Evolutionary conservation across 2,113 vertebrate genomes (phyloP).

Genomic region (Rhipidura dahli): DNA sequence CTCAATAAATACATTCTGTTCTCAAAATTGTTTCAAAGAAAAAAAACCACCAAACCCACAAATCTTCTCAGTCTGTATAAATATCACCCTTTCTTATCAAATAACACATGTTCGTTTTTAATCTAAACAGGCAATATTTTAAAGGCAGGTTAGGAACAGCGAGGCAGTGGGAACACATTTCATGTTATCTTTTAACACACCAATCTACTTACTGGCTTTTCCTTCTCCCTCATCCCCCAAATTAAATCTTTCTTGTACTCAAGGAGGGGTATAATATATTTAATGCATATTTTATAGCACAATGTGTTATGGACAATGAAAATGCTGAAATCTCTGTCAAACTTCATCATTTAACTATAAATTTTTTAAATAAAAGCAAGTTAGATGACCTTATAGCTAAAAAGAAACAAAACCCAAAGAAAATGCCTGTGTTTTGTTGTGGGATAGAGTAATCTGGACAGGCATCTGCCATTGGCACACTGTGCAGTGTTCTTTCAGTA

Average conservation of each 20-base stretch:
- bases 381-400: background rate
- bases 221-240: fast-evolving
- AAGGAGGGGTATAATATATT: background rate
- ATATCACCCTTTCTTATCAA: background rate
- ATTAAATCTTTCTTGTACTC: background rate
- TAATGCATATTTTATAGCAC: background rate
- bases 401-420: background rate
- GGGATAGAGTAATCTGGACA: background rate
- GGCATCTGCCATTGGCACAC: background rate
- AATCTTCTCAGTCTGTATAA: background rate
- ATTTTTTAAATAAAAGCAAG: background rate
- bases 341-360: background rate
- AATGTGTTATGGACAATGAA: background rate
- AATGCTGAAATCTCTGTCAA: background rate
- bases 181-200: background rate
- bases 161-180: background rate
- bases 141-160: background rate
- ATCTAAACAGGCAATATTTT: background rate
- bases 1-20: background rate
- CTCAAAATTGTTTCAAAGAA: background rate
- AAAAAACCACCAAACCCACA: fast-evolving
- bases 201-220: background rate
- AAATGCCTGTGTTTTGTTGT: background rate
- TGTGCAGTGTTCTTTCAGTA: background rate
- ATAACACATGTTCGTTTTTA: background rate